A percentile compares a stretch with the other conserved stretches of the same genome.
Conservation (phyloP, 2,888 invertebrate genomes). For the Acanthoscelides obtectus region DNA sequence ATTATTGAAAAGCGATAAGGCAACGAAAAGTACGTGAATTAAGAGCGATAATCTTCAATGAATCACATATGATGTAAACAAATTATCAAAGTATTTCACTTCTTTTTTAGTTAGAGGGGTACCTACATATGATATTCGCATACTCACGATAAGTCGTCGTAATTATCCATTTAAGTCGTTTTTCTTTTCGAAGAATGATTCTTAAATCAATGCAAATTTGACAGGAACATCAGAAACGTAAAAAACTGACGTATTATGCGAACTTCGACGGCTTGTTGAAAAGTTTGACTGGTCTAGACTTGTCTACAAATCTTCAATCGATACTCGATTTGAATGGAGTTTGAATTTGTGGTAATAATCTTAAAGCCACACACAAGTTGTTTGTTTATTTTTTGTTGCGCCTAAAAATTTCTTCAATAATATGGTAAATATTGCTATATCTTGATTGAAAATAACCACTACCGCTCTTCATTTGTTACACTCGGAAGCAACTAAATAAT, state of each 20-base stretch:
- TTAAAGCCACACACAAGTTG: too few species aligned
- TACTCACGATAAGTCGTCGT: slow-evolving; percentile 18
- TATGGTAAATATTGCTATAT: too few species aligned
- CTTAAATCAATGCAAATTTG: background rate
- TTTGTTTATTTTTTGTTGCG: too few species aligned
- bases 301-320: background rate
- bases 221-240: background rate
- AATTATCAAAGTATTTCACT: slow-evolving; percentile 1
- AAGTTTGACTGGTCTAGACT: background rate
- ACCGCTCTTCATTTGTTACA: too few species aligned
- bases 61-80: background rate
- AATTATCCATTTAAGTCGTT: slow-evolving; percentile 13
- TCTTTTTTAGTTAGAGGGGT: too few species aligned
- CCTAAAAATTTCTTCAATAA: too few species aligned
- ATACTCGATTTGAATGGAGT: background rate
- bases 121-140: background rate
- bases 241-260: background rate
- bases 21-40: background rate
- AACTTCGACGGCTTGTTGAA: background rate
- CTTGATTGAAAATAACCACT: too few species aligned
- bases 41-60: background rate
- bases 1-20: background rate
- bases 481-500: too few species aligned
- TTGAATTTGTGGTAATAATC: background rate
- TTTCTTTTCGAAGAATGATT: background rate